Base-by-base conservation (phyloP, 2,888 invertebrate genomes). In the Apodemia zela region DNA sequence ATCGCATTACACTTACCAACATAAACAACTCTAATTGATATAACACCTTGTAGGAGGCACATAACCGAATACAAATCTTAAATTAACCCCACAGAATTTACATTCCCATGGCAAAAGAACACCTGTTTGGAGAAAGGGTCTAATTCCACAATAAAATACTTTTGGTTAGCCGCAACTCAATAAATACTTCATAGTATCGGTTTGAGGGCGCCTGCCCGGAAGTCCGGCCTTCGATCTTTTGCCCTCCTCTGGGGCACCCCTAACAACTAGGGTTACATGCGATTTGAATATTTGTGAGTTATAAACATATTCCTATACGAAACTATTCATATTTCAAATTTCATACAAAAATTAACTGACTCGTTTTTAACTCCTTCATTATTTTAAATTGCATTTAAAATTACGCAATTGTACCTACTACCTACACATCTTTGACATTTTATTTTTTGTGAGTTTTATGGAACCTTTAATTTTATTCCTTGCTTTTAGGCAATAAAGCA, bases 121-220 rank as follows among this genome's bases (percentile, higher is more conserved):
- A 72, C 70, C 73, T 63, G 66, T 67, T 61, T 65, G 57, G 63
- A 72, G 73, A 77, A 89, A 87, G 85, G 88, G 84, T 83, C 78
- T 79, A 84, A 80, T 78, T 84, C 77, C 76, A 89, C 87, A 88
- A 89, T 89, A 84, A 86, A 90, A 89, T 89, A 88, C 84, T 82
- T 89, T 84, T 74, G 91, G 90, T 88, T 76, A 83, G 79, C 91
- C 91, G 79, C 91, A 88, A 85, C 86, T 89, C 89, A 85, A 91
- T 91, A 91, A 91, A 91, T 91, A 91, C 90, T 88, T 90, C 87
- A 89, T 89, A 87, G 87, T 88, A 89, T 87, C 86, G 85, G 86
- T 82, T 82, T 81, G 82, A 84, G 85, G 86, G 83, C 79, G 82
- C 80, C 78, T 84, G 87, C 81, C 88, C 88, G 87, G 86, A 87